Evolutionary conservation across 2,113 vertebrate species (phyloP), one percentile per base, ranked within the genome.

Genomic region (Amphilophus citrinellus): DNA sequence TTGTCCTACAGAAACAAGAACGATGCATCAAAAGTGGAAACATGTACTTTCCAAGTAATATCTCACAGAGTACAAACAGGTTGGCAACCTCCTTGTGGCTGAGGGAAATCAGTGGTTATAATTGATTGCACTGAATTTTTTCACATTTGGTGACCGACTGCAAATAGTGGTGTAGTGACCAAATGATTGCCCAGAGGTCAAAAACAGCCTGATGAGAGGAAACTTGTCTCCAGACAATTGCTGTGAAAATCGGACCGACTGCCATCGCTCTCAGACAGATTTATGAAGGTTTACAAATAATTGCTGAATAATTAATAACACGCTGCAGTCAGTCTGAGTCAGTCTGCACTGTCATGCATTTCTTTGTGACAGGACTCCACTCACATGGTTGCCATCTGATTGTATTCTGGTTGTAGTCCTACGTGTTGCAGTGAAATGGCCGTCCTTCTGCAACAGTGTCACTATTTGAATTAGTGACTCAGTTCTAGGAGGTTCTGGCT

Each of bases 21-120:
- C 17, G 6, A 18, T 3, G 3, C 15, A 6, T 17, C 47, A 17
- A 50, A 53, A 18, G 47, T 18, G 47, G 17, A 50, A 50, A 50
- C 6, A 6, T 22, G 17, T 22, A 66, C 5, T 42, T 14, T 44
- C 7, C 62, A 42, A 10, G n/a, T 0, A 44, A 66, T 4, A 11
- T 11, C 11, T 44, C 42, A 44, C 10, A 42, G 39, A 42, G 10
- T 3, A 22, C 22, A 42, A 42, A 65, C 13, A 42, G 62, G 63
- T 44, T 20, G 24, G n/a, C 63, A 24, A 2, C 14, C 37, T 14
- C 39, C 22, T 22, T 24, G 22, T 7, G 2, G 39, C 18, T 9
- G 15, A 5, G 30, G 30, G 20, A 6, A 18, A 37, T n/a, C 11
- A 2, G 18, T n/a, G 10, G 2, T 39, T 8, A 0, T 0, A n/a